Conservation (phyloP, 2,797 vertebrate genomes). For the Tiaroga cobitis region DNA sequence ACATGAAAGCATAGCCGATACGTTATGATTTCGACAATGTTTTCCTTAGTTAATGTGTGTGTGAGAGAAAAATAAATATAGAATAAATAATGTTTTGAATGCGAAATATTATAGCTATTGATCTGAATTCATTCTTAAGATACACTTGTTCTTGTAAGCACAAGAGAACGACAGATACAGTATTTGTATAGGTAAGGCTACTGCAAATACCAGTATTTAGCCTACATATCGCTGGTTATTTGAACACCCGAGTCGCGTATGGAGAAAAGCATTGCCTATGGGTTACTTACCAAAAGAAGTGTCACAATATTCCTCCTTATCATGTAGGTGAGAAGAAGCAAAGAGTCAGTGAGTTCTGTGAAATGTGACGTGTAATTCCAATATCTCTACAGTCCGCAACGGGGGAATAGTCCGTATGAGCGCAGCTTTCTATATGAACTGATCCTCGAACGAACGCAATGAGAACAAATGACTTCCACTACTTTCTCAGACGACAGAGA, state of each 20-base stretch:
- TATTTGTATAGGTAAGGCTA: not conserved
- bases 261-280: not conserved
- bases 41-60: not conserved
- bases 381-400: slow-evolving; percentile 56
- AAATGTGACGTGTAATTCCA: slow-evolving; percentile 67
- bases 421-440: slow-evolving; percentile 52
- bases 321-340: slow-evolving; percentile 73
- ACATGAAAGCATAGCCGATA: slow-evolving; percentile 71
- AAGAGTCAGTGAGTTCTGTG: slow-evolving; percentile 60
- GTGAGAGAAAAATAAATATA: not conserved
- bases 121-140: not conserved
- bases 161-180: not conserved
- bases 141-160: not conserved
- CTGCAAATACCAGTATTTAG: not conserved
- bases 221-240: not conserved
- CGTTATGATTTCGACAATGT: not conserved
- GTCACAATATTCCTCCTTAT: slow-evolving; percentile 72
- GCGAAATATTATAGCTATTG: not conserved
- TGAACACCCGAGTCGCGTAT: not conserved
- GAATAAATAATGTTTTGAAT: not conserved
- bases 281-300: slow-evolving; percentile 75
- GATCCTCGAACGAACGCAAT: slow-evolving; percentile 38
- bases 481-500: not conserved
- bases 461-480: not conserved
- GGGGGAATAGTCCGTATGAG: slow-evolving; percentile 54